phyloP scores from a whole-genome alignment of 2,797 vertebrate genomes.

The Platalea minor region DNA sequence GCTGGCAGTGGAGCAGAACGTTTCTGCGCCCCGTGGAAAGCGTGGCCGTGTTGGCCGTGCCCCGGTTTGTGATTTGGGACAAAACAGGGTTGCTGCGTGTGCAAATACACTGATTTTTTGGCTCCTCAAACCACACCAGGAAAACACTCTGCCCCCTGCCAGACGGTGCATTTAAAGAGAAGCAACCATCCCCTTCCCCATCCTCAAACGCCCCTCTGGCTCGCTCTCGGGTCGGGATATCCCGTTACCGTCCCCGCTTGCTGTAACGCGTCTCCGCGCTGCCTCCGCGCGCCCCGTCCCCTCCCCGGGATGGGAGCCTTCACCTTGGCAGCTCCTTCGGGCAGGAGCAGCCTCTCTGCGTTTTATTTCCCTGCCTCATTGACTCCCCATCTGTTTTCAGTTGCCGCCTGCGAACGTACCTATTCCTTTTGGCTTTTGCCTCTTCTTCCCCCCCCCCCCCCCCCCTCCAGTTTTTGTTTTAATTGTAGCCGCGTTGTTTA shows the following conservation, averaged over 20 bases:
- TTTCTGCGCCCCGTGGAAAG: rapidly evolving
- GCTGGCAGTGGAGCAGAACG: rapidly evolving
- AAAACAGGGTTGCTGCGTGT: not conserved
- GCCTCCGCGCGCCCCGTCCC: not conserved
- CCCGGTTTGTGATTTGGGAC: not conserved
- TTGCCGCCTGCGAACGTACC: not conserved
- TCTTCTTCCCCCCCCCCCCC: not conserved
- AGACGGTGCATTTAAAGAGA: not conserved
- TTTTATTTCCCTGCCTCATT: constrained; percentile 22
- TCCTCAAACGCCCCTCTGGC: not conserved
- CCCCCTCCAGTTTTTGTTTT: not conserved
- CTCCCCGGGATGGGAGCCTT: not conserved
- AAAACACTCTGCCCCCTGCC: rapidly evolving
- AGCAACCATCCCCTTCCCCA: not conserved
- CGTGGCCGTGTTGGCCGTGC: rapidly evolving
- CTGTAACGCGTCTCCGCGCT: not conserved
- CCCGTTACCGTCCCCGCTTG: not conserved
- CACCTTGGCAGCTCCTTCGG: constrained; percentile 35
- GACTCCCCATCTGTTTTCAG: constrained; percentile 10
- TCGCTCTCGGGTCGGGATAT: rapidly evolving
- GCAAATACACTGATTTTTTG: not conserved
- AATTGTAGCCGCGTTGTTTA: not conserved
- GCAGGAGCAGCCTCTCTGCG: not conserved
- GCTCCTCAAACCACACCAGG: not conserved
- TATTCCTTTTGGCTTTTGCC: not conserved